Base-by-base conservation (phyloP, 1,140 invertebrate genomes). In the Parapsyche elsis region DNA sequence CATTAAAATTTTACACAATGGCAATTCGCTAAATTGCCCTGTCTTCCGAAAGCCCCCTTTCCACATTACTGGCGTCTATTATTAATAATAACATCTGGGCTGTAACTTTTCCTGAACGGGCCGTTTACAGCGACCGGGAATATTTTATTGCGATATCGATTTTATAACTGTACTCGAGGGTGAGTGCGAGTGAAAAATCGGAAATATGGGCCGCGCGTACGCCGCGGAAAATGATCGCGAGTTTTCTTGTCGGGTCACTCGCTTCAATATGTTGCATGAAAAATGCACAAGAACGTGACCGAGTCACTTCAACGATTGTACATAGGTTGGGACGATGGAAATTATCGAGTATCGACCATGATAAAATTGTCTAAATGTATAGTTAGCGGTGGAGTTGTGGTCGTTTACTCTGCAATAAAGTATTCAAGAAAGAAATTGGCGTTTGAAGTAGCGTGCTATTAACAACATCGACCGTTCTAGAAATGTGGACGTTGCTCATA, bases 401-500 rank as follows among this genome's bases (percentile, higher is more conserved):
- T n/a, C n/a, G n/a, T n/a, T 38, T 38, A 1, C 30, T 4, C 30
- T 38, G 30, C 30, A 38, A 38, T 38, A 7, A 38, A 38, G 30
- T 38, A 38, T 38, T 38, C 30, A 4, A 4, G 30, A 7, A 38
- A 4, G 1, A 7, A 38, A 38, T 4, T 1, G 30, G 30, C 7
- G 30, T 38, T 38, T 38, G 7, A 38, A 38, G 30, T 38, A 1
- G 30, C 30, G 30, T 38, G 30, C 1, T 38, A 38, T 38, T 38
- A 38, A 38, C 30, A 7, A 38, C 30, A 38, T 38, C 30, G 30
- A 38, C 30, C 30, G 30, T 38, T 38, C 30, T 38, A 38, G 30
- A 38, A 38, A 38, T 7, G 30, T 38, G 30, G 30, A 38, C 30
- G 30, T 38, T 38, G 78, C 73, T 81, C 80, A 81, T 81, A 81